Base-by-base conservation (phyloP, 2,888 invertebrate species). In the Drosophila paramelanica region DNA sequence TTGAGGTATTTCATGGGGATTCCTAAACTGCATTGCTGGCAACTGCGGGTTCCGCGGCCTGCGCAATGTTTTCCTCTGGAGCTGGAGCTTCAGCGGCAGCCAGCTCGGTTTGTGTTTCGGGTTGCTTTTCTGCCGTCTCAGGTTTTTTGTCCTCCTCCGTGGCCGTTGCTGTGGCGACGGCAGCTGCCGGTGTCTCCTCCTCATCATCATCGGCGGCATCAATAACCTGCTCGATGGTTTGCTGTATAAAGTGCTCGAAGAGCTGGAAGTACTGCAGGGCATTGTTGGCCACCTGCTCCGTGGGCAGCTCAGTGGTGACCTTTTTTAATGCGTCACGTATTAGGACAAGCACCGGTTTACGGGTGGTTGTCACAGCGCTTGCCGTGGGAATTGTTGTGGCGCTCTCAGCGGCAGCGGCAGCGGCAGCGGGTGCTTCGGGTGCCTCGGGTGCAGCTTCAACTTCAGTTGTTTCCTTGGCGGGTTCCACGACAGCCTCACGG, bases 201-300 rank as follows among this genome's bases (percentile, higher is more conserved):
- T 88, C 90, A 3, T 91, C 91, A 3, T 91, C 90, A 41, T 89
- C 90, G 39, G 90, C 90, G 3, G 82, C 88, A 31, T 88, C 90
- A 27, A 91, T 91, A 1, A 91, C 91, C 58, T 91, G 81, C 61
- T 92, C 89, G 45, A 91, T 91, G 50, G 91, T 89, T 58, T 91
- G 90, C 59, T 91, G 91, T 41, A 91, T 83, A 33, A 91, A 91
- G 68, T 92, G 91, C 61, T 91, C 90, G 53, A 91, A 91, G 5
- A 91, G 80, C 67, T 91, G 91, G 79, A 91, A 91, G 62, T 92
- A 91, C 60, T 91, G 91, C 61, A 91, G 70, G 0, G 91, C 92
- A 74, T 91, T 91, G 51, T 85, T 90, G 55, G 91, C 90, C 59
- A 91, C 91, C 69, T 91, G 90, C 53, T 91, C 89, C 14, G 90